Evolutionary conservation across 2,888 invertebrate genomes (phyloP).

Genomic region (Chloromyia formosa): DNA sequence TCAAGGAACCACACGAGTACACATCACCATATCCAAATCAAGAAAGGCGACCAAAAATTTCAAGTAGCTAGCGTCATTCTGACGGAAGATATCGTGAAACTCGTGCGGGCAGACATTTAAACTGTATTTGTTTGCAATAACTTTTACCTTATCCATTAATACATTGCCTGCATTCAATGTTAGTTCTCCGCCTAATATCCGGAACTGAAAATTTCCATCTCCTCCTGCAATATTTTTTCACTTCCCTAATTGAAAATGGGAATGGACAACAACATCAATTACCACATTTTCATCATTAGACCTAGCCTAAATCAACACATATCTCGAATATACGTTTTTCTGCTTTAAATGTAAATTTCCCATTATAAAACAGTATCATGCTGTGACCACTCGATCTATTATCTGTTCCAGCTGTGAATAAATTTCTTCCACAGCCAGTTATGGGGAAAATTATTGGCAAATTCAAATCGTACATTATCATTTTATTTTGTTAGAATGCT

Average conservation of each 20-base stretch:
- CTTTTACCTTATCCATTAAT: no score
- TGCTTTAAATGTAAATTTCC: conserved; percentile 29
- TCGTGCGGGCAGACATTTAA: no score
- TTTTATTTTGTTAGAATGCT: conserved; percentile 33
- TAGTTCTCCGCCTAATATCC: no score
- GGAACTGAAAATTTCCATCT: no score
- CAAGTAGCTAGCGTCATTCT: no score
- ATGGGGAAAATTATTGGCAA: conserved; percentile 27
- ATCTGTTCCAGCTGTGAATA: conserved; percentile 39
- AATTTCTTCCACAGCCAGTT: conserved; percentile 16
- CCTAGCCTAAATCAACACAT: neutral
- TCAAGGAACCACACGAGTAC: no score
- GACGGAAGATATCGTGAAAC: no score
- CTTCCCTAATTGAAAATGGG: conserved; percentile 33
- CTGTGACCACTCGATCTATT: conserved; percentile 39
- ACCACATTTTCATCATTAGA: neutral
- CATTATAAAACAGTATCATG: conserved; percentile 36
- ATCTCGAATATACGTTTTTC: conserved; percentile 12
- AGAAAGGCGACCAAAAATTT: no score
- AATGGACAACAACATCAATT: conserved; percentile 20
- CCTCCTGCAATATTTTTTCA: no score
- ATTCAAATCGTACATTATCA: conserved; percentile 34
- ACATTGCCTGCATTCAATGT: no score
- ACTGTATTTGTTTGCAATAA: no score
- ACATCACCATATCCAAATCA: no score